Evolutionary conservation across 1,140 invertebrate species (phyloP), one percentile per base, ranked within the genome.

Genomic region (Matsumurasca onukii): DNA sequence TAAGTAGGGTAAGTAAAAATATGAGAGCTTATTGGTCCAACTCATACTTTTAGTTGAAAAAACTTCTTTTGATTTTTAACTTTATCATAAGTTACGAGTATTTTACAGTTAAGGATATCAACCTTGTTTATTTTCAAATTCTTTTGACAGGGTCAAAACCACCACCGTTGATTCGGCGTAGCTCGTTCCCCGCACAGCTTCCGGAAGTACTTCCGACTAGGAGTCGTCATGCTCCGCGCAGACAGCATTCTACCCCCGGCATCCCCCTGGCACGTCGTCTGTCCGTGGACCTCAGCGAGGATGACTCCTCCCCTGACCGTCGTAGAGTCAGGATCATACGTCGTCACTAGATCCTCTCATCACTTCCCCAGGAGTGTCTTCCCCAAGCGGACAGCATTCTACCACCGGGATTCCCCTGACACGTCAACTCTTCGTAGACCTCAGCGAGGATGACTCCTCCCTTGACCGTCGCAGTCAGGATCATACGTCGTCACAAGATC

Each of bases 241-340:
- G 62, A 2, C 62, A 65, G 22, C 62, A 65, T 31, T 34, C 27
- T 1, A 45, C 13, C 20, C 61, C 61, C 20, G 34, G 9, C n/a
- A 20, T 1, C 9, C 22, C 24, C 24, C 1, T 29, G 9, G 22
- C 13, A 5, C 31, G 62, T 1, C n/a, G 39, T 20, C 20, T 65
- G 62, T 65, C 62, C 39, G 27, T 65, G 1, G 62, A 65, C 25
- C 34, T 65, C n/a, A 59, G 20, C 55, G 62, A 65, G 25, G 62
- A 65, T 39, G 62, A 65, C 48, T 31, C 27, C 1, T 65, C 62
- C 1, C 62, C 62, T 1, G 62, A 65, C 34, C 3, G 62, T 1
- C 31, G 31, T 5, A 39, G 62, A 24, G 62, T 65, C n/a, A 65
- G 62, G 34, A 48, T 65, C 15, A 65, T 65, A n/a, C 31, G 62